phyloP scores from a whole-genome alignment of 1,140 invertebrate species.

The Belonocnema kinseyi region DNA sequence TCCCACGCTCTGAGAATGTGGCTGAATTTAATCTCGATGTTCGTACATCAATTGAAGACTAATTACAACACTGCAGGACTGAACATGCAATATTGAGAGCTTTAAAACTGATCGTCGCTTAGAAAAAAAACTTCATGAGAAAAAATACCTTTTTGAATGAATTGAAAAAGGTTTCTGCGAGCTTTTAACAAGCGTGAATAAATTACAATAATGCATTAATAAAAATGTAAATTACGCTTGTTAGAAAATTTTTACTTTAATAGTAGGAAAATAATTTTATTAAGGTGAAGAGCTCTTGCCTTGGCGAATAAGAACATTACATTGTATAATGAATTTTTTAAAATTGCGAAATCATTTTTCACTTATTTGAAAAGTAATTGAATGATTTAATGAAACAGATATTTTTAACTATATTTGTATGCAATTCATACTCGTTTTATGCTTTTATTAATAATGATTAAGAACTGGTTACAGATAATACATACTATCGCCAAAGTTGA shows the following conservation, averaged over 20 bases:
- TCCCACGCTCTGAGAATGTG: neutral
- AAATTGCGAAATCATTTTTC: too few relatives aligned
- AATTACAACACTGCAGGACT: neutral
- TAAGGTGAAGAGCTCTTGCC: neutral
- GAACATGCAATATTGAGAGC: neutral
- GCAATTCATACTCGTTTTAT: too few relatives aligned
- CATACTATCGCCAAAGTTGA: too few relatives aligned
- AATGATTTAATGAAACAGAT: too few relatives aligned
- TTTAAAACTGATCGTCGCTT: too few relatives aligned
- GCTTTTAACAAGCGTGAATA: too few relatives aligned
- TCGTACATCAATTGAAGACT: constrained; percentile 7
- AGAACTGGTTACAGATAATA: too few relatives aligned
- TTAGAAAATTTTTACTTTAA: neutral
- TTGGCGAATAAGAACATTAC: neutral
- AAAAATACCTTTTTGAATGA: neutral
- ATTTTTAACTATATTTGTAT: too few relatives aligned
- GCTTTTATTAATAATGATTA: too few relatives aligned
- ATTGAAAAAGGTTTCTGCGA: neutral
- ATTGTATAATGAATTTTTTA: too few relatives aligned
- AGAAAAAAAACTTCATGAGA: constrained; percentile 7
- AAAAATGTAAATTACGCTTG: neutral
- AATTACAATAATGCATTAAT: too few relatives aligned
- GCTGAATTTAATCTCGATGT: constrained; percentile 4
- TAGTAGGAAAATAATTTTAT: neutral
- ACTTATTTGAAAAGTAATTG: too few relatives aligned